Conservation (phyloP, 2,113 vertebrate genomes). For the Psilopogon haemacephalus region DNA sequence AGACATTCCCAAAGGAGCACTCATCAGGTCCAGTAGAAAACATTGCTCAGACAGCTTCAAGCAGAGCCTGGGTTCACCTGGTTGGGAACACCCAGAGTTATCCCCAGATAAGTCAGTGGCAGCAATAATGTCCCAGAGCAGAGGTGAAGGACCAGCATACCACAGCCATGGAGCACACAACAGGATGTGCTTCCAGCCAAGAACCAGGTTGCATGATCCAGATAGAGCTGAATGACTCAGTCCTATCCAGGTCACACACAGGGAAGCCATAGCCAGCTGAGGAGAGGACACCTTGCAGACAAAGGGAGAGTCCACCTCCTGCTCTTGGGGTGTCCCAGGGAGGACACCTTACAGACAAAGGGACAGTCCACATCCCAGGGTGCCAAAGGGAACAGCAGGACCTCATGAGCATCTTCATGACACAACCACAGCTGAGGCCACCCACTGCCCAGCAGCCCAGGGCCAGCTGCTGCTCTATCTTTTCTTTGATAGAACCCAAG, state of each 20-base stretch:
- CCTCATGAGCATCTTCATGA: neutral
- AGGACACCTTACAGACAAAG: neutral
- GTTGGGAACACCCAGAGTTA: neutral
- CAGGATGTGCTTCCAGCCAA: neutral
- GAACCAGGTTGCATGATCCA: rapidly evolving
- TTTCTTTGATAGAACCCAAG: neutral
- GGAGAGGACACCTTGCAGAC: neutral
- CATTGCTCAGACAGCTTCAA: neutral
- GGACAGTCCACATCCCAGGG: neutral
- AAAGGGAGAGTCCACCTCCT: neutral
- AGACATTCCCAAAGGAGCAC: neutral
- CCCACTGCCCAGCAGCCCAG: rapidly evolving
- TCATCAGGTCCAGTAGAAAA: neutral
- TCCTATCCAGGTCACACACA: neutral
- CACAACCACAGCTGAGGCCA: rapidly evolving
- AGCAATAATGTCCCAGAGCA: neutral
- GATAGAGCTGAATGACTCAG: neutral
- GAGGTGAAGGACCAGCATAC: neutral
- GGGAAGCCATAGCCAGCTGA: neutral
- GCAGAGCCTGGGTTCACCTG: rapidly evolving
- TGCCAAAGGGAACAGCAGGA: neutral
- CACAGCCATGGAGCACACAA: rapidly evolving
- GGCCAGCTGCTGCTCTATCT: rapidly evolving
- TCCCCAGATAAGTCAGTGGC: neutral
- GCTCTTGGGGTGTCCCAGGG: neutral